phyloP scores from a whole-genome alignment of 2,797 vertebrate genomes.

The Selene dorsalis region DNA sequence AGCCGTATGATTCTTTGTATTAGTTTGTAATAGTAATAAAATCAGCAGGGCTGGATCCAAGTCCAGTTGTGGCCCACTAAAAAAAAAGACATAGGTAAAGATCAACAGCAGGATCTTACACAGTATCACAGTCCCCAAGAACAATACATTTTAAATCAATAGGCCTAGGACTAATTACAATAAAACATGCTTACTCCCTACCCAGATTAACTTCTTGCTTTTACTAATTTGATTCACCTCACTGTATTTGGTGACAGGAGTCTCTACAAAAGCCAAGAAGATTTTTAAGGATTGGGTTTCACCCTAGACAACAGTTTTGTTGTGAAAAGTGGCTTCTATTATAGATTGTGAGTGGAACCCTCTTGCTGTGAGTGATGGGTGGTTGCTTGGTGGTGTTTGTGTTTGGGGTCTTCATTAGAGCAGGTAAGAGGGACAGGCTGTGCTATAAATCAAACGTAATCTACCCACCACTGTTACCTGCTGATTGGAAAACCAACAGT shows the following conservation, averaged over 20 bases:
- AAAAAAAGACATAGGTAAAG: not conserved
- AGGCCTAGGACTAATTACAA: not conserved
- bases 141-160: not conserved
- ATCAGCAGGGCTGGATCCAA: not conserved
- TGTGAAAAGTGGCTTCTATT: conserved; percentile 21
- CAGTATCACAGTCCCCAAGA: not conserved
- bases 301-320: not conserved
- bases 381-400: conserved; percentile 8
- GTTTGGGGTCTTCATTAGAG: conserved; percentile 45
- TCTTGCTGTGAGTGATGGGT: conserved; percentile 38
- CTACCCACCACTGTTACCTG: conserved; percentile 61
- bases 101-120: not conserved
- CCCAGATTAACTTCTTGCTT: not conserved
- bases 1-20: not conserved
- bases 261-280: not conserved
- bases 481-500: conserved; percentile 74
- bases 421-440: conserved; percentile 42
- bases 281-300: conserved; percentile 16
- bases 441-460: conserved; percentile 72
- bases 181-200: not conserved
- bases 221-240: not conserved
- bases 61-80: not conserved
- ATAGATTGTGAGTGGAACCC: conserved; percentile 14
- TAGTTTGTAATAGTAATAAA: too few relatives aligned
- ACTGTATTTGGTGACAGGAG: not conserved